phyloP scores from a whole-genome alignment of 2,113 vertebrate genomes.

The Mellivora capensis region DNA sequence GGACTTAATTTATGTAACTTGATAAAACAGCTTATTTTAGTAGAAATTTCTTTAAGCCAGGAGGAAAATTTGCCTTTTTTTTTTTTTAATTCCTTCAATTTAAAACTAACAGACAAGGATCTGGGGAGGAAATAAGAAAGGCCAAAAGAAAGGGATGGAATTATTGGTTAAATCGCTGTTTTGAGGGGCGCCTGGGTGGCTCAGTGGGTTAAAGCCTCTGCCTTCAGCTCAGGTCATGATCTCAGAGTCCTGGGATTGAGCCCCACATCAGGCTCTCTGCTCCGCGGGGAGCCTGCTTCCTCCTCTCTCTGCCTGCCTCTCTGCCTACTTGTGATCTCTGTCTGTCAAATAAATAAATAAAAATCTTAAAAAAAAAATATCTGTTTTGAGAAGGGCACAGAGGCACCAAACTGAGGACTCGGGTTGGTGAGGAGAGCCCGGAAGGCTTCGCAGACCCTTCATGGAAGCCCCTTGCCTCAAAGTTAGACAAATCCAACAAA shows the following conservation, averaged over 20 bases:
- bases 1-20: constrained; percentile 46
- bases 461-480: neutral
- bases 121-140: neutral
- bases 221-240: no score
- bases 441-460: neutral
- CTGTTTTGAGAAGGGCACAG: neutral
- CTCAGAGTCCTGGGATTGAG: no score
- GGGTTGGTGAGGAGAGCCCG: rapidly evolving
- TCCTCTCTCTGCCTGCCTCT: no score
- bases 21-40: constrained; percentile 33
- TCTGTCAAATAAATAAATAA: no score
- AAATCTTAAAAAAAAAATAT: no score
- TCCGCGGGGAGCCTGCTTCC: no score
- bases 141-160: neutral
- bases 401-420: neutral
- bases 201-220: no score
- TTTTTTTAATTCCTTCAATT: neutral
- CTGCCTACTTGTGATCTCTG: no score
- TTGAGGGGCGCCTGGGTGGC: no score
- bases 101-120: neutral
- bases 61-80: neutral
- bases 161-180: neutral
- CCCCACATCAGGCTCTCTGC: no score
- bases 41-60: constrained; percentile 13
- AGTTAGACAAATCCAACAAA: neutral